Evolutionary conservation across 2,113 vertebrate genomes (phyloP), one percentile per base, ranked within the genome.

Genomic region (Campylorhamphus procurvoides): DNA sequence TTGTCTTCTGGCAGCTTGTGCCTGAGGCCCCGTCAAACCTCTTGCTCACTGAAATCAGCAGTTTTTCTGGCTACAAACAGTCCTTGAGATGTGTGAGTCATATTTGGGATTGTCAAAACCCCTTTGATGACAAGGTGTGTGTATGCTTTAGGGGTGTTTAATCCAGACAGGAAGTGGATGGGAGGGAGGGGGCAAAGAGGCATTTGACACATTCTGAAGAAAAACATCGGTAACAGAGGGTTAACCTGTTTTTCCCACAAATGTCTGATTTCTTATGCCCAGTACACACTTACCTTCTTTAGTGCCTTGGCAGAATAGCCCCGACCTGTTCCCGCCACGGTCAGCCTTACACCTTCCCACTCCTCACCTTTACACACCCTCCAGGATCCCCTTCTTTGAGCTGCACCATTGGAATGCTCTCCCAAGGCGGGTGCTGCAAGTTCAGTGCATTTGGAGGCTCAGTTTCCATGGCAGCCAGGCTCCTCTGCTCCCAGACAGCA

Each of bases 401-500:
- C 89, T 96, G 97, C 95, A 96, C 82, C 95, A 60, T 96, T 92
- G 95, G 93, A 97, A 97, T 97, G 92, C 95, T 93, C 83, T 97
- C 92, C 55, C 87, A 93, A 86, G 89, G 85, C 92, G 97, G 95
- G 94, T 96, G 85, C 68, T 11, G 96, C 90, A 95, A 91, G 93
- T 94, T 98, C 96, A 92, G 96, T 81, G 96, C 60, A 44, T 96
- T 97, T 84, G 87, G 96, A 97, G 81, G 95, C 96, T 97, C 27
- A 14, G 99, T 99, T 98, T 98, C 98, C 98, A 99, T 99, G 98
- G 98, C 94, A 99, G 98, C 98, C 7, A 58, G 94, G 95, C 95
- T 98, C 97, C 93, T 97, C 97, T 97, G 97, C 80, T 97, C 95
- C 96, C 88, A 92, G 94, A 92, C 96, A 47, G 97, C 96, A 89